Evolutionary conservation across 2,113 vertebrate genomes (phyloP), one percentile per base, ranked within the genome.

Genomic region (Cygnus atratus): DNA sequence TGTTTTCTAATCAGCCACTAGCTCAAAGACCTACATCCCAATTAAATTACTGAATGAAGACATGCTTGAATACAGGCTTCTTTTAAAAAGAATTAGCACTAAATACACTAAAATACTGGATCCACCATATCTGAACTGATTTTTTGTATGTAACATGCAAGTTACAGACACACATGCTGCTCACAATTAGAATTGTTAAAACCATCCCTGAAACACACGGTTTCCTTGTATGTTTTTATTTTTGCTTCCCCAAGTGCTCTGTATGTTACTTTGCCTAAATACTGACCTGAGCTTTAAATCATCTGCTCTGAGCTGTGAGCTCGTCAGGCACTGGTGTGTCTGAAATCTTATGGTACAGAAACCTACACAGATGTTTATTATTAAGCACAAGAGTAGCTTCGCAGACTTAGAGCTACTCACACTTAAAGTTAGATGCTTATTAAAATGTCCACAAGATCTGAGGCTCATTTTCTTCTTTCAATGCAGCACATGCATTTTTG

Each of bases 1-100:
- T 98, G 98, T 98, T 98, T 98, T 98, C 97, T 98, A 98, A 99
- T 98, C 98, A 98, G 98, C 97, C 97, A 96, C 98, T 95, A 97
- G 97, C 94, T 97, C 96, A 98, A 96, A 97, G 97, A 97, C 97
- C 98, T 96, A 97, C 97, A 89, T 97, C 97, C 98, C 98, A 98
- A 98, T 98, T 98, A 98, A 98, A 98, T 98, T 98, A 98, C 89
- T 55, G 92, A 95, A 93, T 9, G 96, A 97, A 97, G 96, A 96
- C 95, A 96, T 92, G 77, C 79, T 96, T 98, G 97, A 98, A 98
- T 98, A 97, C 55, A 93, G 95, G 96, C 94, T 94, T 91, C 94
- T 63, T 76, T 88, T 78, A 90, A 93, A 87, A 87, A 84, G 90
- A 89, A 90, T 91, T 77, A 93, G 74, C 80, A 75, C 68, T 52